Base-by-base conservation (phyloP, 2,113 vertebrate genomes). In the Nesogale talazaci region DNA sequence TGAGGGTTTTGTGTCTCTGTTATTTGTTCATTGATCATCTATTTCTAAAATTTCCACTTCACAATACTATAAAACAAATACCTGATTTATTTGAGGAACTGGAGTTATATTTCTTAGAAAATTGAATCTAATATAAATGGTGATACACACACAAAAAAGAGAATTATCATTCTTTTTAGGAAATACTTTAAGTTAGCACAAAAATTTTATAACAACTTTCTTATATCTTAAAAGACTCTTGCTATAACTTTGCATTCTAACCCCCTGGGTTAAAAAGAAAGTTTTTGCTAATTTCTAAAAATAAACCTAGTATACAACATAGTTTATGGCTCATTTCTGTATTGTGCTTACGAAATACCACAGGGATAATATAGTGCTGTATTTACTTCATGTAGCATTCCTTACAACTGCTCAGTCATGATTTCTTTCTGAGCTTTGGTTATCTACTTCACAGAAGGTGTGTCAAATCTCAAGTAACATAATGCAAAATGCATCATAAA, bases 11-110 rank as follows among this genome's bases (percentile, higher is more conserved):
- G 76, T 79, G 93, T 91, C 42, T 83, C 90, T 95, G 84, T 88
- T 86, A 74, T 74, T 90, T 94, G 88, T 94, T 94, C 72, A 88
- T 94, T 94, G 94, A 94, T 96, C 90, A 85, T 76, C 81, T 94
- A 27, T 61, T 92, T 96, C 69, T 89, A 52, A 69, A 80, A 93
- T 96, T 97, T 97, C 86, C 91, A 95, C 61, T 80, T 94, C 94
- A 15, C 46, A 84, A 25, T 76, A 79, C 42, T 88, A 75, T 42
- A 86, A 85, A 87, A 78, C 75, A 85, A 94, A 96, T 94, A 78
- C 27, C 89, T 81, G 63, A 90, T 96, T 93, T 92, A 88, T 95
- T 83, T 91, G 78, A 79, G 57, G 22, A n/a, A 36, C 79, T 31
- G 29, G 94, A 76, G 84, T 83, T 72, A 52, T 80, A 61, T 76